Percentiles rank a stretch among this genome's conserved stretches.
Evolutionary conservation across 2,113 vertebrate genomes (phyloP).

Genomic region (Pteruthius melanotis): DNA sequence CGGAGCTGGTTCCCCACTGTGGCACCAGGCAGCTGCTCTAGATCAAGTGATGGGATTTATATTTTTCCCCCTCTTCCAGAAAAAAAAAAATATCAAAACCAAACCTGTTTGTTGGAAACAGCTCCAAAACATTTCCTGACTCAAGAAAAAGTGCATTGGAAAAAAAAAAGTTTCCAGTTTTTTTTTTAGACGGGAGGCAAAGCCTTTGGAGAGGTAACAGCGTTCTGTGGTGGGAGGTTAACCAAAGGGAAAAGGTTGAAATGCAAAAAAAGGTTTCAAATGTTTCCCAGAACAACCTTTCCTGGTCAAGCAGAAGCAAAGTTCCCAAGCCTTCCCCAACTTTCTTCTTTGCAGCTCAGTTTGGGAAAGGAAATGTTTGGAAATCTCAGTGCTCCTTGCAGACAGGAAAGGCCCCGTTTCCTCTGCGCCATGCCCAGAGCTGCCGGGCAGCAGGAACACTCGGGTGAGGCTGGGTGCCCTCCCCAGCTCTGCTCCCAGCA

Average conservation of each 20-base stretch:
- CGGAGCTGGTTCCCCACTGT: fast-evolving
- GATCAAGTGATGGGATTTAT: not conserved
- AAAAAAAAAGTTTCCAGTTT: not conserved
- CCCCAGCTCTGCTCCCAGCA: not conserved
- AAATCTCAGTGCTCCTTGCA: not conserved
- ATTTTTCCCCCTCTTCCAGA: not conserved
- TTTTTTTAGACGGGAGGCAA: not conserved
- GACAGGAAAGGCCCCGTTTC: conserved; percentile 44
- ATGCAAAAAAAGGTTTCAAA: not conserved
- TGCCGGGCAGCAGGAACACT: not conserved
- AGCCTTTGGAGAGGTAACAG: not conserved
- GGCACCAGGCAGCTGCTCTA: not conserved
- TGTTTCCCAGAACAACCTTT: not conserved
- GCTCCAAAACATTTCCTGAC: conserved; percentile 53
- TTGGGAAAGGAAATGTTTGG: conserved; percentile 53
- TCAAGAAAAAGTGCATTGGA: not conserved
- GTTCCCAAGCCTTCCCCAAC: conserved; percentile 21
- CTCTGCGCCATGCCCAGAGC: not conserved
- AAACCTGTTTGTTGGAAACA: conserved; percentile 15
- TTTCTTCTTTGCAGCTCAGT: not conserved
- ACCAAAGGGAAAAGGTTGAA: not conserved
- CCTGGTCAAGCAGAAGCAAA: not conserved
- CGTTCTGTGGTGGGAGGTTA: not conserved
- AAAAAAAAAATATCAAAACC: not conserved
- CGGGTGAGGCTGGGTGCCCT: not conserved